phyloP scores from a whole-genome alignment of 2,888 invertebrate genomes.

The Clunio marinus region DNA sequence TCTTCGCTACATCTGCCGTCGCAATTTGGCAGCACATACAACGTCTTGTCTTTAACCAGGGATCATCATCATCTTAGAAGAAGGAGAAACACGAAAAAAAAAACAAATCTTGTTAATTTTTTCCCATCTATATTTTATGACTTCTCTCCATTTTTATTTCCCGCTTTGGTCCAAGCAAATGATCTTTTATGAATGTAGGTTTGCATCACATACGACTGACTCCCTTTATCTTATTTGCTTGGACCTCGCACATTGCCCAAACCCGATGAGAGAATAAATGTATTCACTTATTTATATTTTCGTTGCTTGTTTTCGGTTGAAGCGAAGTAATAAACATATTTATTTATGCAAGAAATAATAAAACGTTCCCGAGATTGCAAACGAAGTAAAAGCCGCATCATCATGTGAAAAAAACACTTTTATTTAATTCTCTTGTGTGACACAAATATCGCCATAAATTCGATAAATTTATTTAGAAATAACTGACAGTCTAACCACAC shows the following conservation, averaged over 20 bases:
- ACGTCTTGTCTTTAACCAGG: neutral
- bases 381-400: neutral
- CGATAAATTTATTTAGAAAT: conserved; percentile 14
- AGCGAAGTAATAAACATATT: conserved; percentile 38
- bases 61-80: neutral
- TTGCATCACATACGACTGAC: too few species aligned
- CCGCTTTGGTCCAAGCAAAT: neutral
- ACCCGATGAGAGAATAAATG: conserved; percentile 32
- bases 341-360: conserved; percentile 36
- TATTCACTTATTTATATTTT: neutral
- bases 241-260: neutral
- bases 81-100: neutral
- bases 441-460: conserved; percentile 29
- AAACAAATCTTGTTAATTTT: conserved; percentile 6
- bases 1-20: neutral
- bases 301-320: neutral
- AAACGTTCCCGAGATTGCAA: neutral
- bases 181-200: neutral
- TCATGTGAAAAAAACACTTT: too few species aligned
- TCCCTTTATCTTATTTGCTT: neutral
- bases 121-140: neutral
- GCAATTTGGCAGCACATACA: neutral
- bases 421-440: conserved; percentile 16
- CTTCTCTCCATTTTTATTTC: too few species aligned
- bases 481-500: neutral